Percentiles rank a stretch among this genome's conserved stretches.
Conservation (phyloP, 1,140 invertebrate species). For the Aphis gossypii region DNA sequence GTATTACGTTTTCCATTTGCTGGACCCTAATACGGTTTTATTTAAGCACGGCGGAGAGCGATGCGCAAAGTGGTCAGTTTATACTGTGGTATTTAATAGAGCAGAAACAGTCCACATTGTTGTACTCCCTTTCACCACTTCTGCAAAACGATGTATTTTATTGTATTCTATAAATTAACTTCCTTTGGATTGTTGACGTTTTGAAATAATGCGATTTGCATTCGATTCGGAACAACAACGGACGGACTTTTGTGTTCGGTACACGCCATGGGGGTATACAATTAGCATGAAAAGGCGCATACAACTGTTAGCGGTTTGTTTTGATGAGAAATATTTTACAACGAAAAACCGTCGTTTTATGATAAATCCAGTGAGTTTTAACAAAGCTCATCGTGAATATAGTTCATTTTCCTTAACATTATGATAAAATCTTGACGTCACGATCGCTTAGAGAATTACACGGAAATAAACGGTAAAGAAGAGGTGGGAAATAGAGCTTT, state of each 20-base stretch:
- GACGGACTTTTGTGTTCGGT: slow-evolving; percentile 8
- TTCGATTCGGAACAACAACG: slow-evolving; percentile 34
- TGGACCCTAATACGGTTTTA: slow-evolving; percentile 18
- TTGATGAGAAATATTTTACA: not conserved
- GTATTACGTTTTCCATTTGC: not conserved
- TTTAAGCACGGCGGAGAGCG: not conserved
- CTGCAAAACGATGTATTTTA: slow-evolving; percentile 9
- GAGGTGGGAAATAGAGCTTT: too few species aligned
- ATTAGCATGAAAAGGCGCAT: slow-evolving; percentile 24
- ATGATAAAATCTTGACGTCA: not conserved
- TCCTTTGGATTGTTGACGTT: slow-evolving; percentile 30
- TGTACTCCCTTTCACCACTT: not conserved
- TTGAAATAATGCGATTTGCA: slow-evolving; percentile 39
- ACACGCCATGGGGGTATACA: not conserved
- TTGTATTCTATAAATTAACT: slow-evolving; percentile 40
- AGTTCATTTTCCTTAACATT: not conserved
- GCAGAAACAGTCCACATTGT: not conserved
- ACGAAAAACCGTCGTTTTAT: not conserved
- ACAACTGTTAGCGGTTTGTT: not conserved
- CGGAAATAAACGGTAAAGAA: too few species aligned
- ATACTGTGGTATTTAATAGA: not conserved
- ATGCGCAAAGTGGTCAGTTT: not conserved
- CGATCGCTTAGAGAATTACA: too few species aligned
- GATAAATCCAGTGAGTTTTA: not conserved
- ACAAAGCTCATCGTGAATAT: not conserved